Evolutionary conservation across 2,797 vertebrate species (phyloP), one percentile per base, ranked within the genome.

Genomic region (Myoxocephalus aenaeus): DNA sequence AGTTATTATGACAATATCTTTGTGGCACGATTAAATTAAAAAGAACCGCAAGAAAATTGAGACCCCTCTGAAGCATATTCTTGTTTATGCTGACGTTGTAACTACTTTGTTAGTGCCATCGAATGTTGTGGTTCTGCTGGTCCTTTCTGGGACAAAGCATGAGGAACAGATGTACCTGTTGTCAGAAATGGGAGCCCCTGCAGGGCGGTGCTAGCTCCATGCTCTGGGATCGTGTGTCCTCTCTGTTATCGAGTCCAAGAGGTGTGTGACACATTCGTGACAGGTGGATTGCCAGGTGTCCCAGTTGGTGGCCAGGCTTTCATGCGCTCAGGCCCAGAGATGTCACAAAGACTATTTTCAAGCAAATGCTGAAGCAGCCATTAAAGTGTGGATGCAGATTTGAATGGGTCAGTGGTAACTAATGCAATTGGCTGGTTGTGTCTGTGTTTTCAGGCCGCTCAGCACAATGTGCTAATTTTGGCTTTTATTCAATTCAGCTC

Each of bases 281-380:
- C 89, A 90, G 89, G 88, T 92, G 87, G 85, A 86, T 82, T 76
- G 75, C 86, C 84, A 76, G 83, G 85, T 79, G 81, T 87, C 83
- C 65, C 69, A 64, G 69, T 15, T 22, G 66, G 87, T 27, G 72
- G 63, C 50, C 72, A 10, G 32, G 27, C 86, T 85, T 87, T 87
- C 58, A 75, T 73, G 67, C 78, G 25, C 50, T 74, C 75, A 56
- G 77, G 25, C 59, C 53, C 11, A 54, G 56, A 74, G 12, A 71
- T 83, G 40, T 51, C 53, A 57, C 65, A 61, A 59, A n/a, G 34
- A 32, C 27, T 32, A 53, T 73, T 80, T 76, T 61, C 42, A 54
- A 54, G 67, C 46, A 32, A 73, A n/a, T 42, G 13, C 18, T 65
- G 53, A 48, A 70, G 63, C 15, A 8, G 48, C 18, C 34, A n/a